Conservation (phyloP, 2,113 vertebrate genomes). For the Ophiodon elongatus region DNA sequence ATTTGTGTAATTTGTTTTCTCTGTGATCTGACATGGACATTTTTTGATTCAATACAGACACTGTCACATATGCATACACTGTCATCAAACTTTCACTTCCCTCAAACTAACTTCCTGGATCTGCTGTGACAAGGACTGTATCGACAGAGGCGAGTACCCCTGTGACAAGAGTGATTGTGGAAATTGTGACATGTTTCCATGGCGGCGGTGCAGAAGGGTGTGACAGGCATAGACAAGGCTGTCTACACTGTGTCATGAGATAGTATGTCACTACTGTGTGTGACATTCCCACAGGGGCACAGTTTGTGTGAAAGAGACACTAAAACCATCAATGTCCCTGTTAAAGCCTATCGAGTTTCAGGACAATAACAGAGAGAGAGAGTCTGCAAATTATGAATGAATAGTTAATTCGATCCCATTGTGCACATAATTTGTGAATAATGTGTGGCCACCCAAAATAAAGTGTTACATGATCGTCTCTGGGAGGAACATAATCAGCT, state of each 20-base stretch:
- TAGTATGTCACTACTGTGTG: constrained; percentile 42
- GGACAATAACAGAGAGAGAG: constrained; percentile 12
- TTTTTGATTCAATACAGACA: not conserved
- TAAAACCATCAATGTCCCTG: constrained; percentile 29
- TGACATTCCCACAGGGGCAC: constrained; percentile 40
- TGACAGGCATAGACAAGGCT: constrained; percentile 45
- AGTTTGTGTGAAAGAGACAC: constrained; percentile 33
- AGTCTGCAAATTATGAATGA: constrained; percentile 48
- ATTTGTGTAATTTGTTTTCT: not conserved
- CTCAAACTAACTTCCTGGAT: constrained; percentile 7
- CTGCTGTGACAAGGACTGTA: constrained; percentile 1
- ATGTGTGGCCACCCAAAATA: constrained; percentile 47
- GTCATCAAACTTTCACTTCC: constrained; percentile 14
- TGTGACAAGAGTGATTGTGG: constrained; percentile 44
- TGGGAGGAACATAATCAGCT: constrained; percentile 55
- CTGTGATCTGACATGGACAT: not conserved
- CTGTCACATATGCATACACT: not conserved
- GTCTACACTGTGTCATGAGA: constrained; percentile 46
- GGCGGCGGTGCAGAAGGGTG: constrained; percentile 17
- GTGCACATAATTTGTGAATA: constrained; percentile 57
- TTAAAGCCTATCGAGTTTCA: constrained; percentile 24
- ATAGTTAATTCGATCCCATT: constrained; percentile 61
- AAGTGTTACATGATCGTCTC: constrained; percentile 57
- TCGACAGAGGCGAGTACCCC: constrained; percentile 19
- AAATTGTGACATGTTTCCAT: constrained; percentile 44